Base-by-base conservation (phyloP, 1,140 invertebrate species). In the Drosophila suzukii region DNA sequence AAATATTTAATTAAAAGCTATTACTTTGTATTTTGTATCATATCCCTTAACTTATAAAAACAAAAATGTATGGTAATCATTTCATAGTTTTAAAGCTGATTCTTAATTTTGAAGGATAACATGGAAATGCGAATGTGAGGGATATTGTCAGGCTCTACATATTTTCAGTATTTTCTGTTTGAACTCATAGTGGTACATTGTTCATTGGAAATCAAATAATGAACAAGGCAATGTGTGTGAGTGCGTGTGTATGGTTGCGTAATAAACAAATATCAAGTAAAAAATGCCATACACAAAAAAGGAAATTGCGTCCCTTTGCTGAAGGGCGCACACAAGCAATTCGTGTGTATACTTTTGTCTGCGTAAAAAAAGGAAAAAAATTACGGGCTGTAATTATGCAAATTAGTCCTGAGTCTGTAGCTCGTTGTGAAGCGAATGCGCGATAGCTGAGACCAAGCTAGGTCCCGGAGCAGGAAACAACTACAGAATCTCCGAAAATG, bases 301-400 rank as follows among this genome's bases (percentile, higher is more conserved):
- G 84, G 85, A 88, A 81, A 81, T 55, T 75, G 80, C 85, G 85
- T 75, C 84, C 84, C 83, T 76, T 88, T 70, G 54, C 54, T 24
- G 38, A 63, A 75, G 63, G 50, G 38, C 44, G 47, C 60, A 79
- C 54, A 75, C 51, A 61, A 54, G 32, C 65, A 39, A 38, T 57
- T 67, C 54, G 61, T 67, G 36, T 77, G 58, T 78, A 70, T 77
- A 50, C 51, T 54, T 67, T 49, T 73, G 53, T 63, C 51, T 75
- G 49, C 58, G 41, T 54, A 72, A 72, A 65, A 63, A 63, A 27
- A 38, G 17, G 30, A 72, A 82, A 82, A 86, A 88, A 83, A 89
- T 72, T 80, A 74, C 84, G 84, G 84, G 80, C 84, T 84, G 84
- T 88, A 88, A 88, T 88, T 88, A 88, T 88, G 84, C 84, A 88